Base-by-base conservation (phyloP, 1,140 invertebrate species). In the Gonatopus flavifemur region DNA sequence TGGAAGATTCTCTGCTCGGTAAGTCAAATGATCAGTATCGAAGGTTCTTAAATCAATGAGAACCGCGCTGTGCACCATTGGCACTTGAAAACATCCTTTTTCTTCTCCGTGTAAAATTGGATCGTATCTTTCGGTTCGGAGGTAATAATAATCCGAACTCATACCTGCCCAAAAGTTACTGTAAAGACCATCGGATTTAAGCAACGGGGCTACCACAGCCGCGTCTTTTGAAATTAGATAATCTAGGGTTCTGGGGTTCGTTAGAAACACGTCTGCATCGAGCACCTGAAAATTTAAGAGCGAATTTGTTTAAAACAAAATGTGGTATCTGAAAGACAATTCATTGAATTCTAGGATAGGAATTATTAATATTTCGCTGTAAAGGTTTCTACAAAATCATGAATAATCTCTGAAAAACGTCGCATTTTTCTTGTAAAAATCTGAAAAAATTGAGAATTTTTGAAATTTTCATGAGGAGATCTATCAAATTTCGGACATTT, bases 111-210 rank as follows among this genome's bases (percentile, higher is more conserved):
- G 82, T 36, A 94, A 74, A 33, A 97, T 94, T 1, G 86, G 84
- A 58, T 88, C 84, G 66, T 98, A 98, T 43, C 91, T 86, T 8
- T 93, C 87, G 0, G 92, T 93, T 70, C 94, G 80, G 39, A 84
- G 71, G 69, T 98, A 98, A 70, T 96, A 98, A 72, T 90, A 94
- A 51, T 93, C 81, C 3, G 85, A 75, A 1, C 86, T 86, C 90
- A 97, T 95, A 9, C 89, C 94, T 62, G 90, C 87, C 96, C 96
- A 98, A 77, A 94, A 98, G 73, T 98, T 98, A 13, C 93, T 94
- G 74, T 97, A 98, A 21, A 92, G 77, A 15, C 90, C 87, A 65
- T 93, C 87, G 0, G 93, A 91, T 50, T 86, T 82, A 5, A 98
- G 72, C 85, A 96, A 88, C 12, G 95, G 95, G 0, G 93, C 88